Conservation (phyloP, 2,797 vertebrate genomes). For the Petrocephalus sullivani region DNA sequence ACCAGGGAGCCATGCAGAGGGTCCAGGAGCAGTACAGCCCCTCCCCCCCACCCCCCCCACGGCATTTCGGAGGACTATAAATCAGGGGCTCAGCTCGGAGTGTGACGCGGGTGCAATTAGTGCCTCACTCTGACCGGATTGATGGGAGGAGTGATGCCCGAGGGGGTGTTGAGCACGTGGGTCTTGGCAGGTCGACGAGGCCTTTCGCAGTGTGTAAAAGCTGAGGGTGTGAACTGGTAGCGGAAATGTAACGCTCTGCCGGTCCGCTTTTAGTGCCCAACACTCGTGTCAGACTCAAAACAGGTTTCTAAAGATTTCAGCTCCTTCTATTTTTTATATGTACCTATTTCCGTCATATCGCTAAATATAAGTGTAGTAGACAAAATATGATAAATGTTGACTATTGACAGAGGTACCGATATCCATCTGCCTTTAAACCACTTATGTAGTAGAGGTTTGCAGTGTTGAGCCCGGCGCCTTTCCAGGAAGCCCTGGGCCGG, state of each 20-base stretch:
- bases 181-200: neutral
- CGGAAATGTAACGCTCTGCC: neutral
- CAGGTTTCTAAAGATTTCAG: neutral
- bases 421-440: neutral
- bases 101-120: constrained; percentile 2
- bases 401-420: neutral
- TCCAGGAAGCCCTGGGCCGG: neutral
- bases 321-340: neutral
- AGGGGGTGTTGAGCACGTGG: neutral
- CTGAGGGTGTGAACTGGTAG: neutral
- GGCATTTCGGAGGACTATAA: constrained; percentile 3
- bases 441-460: neutral
- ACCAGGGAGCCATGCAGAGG: neutral
- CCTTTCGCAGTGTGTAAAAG: neutral
- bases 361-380: neutral
- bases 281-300: neutral
- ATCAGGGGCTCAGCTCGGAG: constrained; percentile 8
- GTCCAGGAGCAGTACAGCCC: neutral
- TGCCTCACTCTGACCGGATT: neutral
- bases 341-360: neutral
- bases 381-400: neutral
- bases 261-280: neutral
- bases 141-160: neutral
- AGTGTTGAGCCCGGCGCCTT: neutral
- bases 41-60: neutral